These are phyloP conservation scores for Pyrocoelia pectoralis DNA, from an alignment of 2,888 invertebrate species.

Conservation along the genomic window DNA sequence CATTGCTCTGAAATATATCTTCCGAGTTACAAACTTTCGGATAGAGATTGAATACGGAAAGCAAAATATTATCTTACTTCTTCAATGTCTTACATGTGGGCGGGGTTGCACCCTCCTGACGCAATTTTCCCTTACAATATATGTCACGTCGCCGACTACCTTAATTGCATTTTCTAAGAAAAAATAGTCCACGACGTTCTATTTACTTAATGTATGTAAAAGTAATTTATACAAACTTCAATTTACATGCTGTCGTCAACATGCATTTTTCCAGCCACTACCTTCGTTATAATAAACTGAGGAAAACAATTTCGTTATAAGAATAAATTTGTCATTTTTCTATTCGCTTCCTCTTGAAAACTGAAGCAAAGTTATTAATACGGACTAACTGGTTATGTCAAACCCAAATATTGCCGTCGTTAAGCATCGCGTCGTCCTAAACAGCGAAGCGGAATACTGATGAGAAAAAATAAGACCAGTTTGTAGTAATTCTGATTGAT, in stretches of 20 bases:
- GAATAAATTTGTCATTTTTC: constrained; percentile 62
- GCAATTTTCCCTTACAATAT: constrained; percentile 12
- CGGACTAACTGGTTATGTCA: constrained; percentile 64
- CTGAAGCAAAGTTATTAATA: constrained; percentile 62
- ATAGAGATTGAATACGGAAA: constrained; percentile 45
- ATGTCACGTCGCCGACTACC: constrained; percentile 28
- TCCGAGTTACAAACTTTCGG: constrained; percentile 51
- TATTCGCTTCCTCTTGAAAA: constrained; percentile 57
- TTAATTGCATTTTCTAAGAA: constrained; percentile 29
- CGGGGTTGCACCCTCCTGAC: background rate
- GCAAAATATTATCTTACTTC: constrained; percentile 53
- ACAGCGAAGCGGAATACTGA: constrained; percentile 59
- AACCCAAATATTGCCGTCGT: constrained; percentile 62
- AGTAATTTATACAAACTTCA: constrained; percentile 50
- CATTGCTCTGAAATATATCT: constrained; percentile 58
- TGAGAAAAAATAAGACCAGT: constrained; percentile 55
- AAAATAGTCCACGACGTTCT: constrained; percentile 17
- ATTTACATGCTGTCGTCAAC: constrained; percentile 60
- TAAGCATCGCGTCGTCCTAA: constrained; percentile 53
- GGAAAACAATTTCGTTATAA: constrained; percentile 55
- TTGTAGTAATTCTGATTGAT: constrained; percentile 56
- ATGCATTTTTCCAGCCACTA: constrained; percentile 59
- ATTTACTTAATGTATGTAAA: constrained; percentile 33
- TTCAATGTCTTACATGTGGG: constrained; percentile 31
- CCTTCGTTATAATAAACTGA: constrained; percentile 54